A percentile compares a stretch with the other conserved stretches of the same genome.
Evolutionary conservation across 2,888 invertebrate species (phyloP).

Genomic region (Meiosimyza decipiens): DNA sequence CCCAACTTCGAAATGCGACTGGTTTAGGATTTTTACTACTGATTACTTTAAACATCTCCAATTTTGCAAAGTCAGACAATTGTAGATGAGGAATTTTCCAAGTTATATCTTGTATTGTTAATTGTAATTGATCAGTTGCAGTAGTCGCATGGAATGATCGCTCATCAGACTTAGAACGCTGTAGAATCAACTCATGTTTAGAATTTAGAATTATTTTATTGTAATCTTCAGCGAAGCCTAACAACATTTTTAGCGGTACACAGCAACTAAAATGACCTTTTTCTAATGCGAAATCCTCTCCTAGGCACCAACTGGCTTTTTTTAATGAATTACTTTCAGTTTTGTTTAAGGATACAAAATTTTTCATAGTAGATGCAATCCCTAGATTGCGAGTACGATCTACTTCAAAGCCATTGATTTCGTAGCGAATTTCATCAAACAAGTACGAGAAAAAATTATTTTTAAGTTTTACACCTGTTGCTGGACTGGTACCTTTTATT

Average conservation of each 20-base stretch:
- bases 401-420: slow-evolving; percentile 41
- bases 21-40: no score
- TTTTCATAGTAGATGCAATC: slow-evolving; percentile 55
- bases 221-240: slow-evolving; percentile 25
- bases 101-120: not conserved
- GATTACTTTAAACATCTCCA: not conserved
- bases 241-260: slow-evolving; percentile 6
- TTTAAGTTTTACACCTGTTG: no score
- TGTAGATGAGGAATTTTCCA: not conserved
- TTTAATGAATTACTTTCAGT: slow-evolving; percentile 37
- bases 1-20: no score
- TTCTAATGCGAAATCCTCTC: no score
- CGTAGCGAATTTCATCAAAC: no score
- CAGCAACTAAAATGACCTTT: slow-evolving; percentile 18
- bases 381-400: slow-evolving; percentile 47
- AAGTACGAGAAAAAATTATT: no score
- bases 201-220: not conserved
- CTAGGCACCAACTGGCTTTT: slow-evolving; percentile 43
- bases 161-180: not conserved
- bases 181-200: slow-evolving; percentile 25
- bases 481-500: no score
- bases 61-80: not conserved
- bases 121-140: not conserved
- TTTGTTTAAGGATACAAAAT: slow-evolving; percentile 54
- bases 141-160: not conserved